phyloP scores from a whole-genome alignment of 2,888 invertebrate species.

The Drosophila yooni region DNA sequence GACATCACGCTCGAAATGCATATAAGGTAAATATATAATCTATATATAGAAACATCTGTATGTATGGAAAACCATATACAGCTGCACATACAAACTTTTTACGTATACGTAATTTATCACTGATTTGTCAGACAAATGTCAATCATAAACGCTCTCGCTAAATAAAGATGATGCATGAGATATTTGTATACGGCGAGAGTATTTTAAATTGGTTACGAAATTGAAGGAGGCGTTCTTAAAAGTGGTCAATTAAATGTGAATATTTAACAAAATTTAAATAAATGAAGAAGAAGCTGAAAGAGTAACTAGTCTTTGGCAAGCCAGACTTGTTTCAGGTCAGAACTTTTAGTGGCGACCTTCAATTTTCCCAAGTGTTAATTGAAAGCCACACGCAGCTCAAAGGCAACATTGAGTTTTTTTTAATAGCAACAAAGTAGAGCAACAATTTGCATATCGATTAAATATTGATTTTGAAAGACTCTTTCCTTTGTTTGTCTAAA shows the following conservation, averaged over 20 bases:
- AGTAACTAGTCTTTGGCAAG: neutral
- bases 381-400: conserved; percentile 48
- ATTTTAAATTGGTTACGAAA: conserved; percentile 2
- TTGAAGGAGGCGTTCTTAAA: neutral
- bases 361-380: conserved; percentile 45
- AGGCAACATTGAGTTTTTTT: conserved; percentile 48
- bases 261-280: neutral
- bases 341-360: conserved; percentile 46
- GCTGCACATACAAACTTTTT: conserved; percentile 25
- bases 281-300: neutral
- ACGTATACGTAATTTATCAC: conserved; percentile 42
- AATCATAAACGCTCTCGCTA: conserved; percentile 24
- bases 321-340: neutral
- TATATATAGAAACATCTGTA: neutral
- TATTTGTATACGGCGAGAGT: neutral
- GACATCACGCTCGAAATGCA: conserved; percentile 13
- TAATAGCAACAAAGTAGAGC: conserved; percentile 44
- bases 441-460: conserved; percentile 49
- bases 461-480: conserved; percentile 13
- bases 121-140: conserved; percentile 5
- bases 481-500: neutral
- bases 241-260: neutral
- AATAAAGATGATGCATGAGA: conserved; percentile 23
- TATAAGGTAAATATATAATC: neutral
- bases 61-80: conserved; percentile 9